phyloP scores from a whole-genome alignment of 1,140 invertebrate genomes.

The Drosophila melanogaster region Release_6_plus_ISO1_MT NT_037436.4:6460001-6460500 shows the following conservation, averaged over 20 bases:
- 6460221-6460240: conserved; percentile 72
- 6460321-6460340: conserved; percentile 79
- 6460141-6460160: conserved; percentile 18
- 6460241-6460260: conserved; percentile 72
- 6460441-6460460: conserved; percentile 62
- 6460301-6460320: conserved; percentile 66
- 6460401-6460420: conserved; percentile 71
- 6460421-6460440: conserved; percentile 12
- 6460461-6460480: conserved; percentile 56
- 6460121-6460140: conserved; percentile 14
- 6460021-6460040: conserved; percentile 19
- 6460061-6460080: conserved; percentile 63
- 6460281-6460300: conserved; percentile 52
- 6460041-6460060: conserved; percentile 50
- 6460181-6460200: conserved; percentile 32
- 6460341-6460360: conserved; percentile 73
- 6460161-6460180: conserved; percentile 54
- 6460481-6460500: conserved; percentile 75
- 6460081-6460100: conserved; percentile 41
- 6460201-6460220: conserved; percentile 44
- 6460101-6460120: conserved; percentile 18
- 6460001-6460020: conserved; percentile 25
- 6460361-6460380: conserved; percentile 58
- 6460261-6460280: conserved; percentile 11
- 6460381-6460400: conserved; percentile 74